Conservation (phyloP, 1,140 invertebrate genomes). For the Temnothorax curvispinosus region DNA sequence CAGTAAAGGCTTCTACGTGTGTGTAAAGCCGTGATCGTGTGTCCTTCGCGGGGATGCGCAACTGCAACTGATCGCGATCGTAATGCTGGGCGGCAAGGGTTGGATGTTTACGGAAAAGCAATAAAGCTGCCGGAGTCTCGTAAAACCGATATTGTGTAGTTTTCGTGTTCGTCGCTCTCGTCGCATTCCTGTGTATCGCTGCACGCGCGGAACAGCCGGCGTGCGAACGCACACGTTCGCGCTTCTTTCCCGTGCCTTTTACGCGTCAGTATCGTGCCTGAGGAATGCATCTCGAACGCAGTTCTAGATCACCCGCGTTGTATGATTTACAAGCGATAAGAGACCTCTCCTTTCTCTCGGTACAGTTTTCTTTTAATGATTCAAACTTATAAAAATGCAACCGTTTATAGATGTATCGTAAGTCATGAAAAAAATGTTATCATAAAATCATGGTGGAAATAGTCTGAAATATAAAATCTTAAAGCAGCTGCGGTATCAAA, state of each 20-base stretch:
- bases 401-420: neutral
- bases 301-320: conserved; percentile 7
- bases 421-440: conserved; percentile 3
- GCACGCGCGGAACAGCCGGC: conserved; percentile 19
- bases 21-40: neutral
- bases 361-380: neutral
- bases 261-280: neutral
- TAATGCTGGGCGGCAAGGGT: conserved; percentile 49
- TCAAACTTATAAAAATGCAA: neutral
- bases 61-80: conserved; percentile 46
- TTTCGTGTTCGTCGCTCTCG: conserved; percentile 29
- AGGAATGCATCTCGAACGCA: conserved; percentile 21
- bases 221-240: conserved; percentile 8
- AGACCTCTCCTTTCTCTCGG: neutral
- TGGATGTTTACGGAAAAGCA: conserved; percentile 65
- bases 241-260: conserved; percentile 35
- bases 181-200: conserved; percentile 37
- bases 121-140: conserved; percentile 61
- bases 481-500: neutral
- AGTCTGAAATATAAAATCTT: neutral
- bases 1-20: neutral
- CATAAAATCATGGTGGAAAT: neutral
- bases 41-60: conserved; percentile 10
- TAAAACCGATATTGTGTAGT: conserved; percentile 67
- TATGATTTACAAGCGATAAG: conserved; percentile 35